A percentile compares a stretch with the other conserved stretches of the same genome.
phyloP scores from a whole-genome alignment of 2,888 invertebrate species.

The Nasonia oneida region DNA sequence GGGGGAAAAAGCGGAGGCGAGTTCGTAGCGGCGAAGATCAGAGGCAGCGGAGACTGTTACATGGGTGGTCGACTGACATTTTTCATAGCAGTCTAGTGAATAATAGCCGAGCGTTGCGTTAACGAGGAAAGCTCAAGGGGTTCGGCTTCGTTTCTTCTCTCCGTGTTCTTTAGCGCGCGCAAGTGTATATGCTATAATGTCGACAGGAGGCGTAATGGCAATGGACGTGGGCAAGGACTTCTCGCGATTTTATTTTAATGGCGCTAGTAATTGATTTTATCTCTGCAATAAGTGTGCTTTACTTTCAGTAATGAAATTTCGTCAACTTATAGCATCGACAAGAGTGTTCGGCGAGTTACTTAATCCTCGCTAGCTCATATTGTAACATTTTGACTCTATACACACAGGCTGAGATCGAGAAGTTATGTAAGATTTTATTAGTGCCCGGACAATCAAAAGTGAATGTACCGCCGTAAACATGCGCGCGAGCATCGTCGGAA shows the following conservation, averaged over 20 bases:
- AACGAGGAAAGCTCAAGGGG: not conserved
- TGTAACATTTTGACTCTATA: not conserved
- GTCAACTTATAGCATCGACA: too few species aligned
- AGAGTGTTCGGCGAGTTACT: too few species aligned
- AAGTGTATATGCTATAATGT: not conserved
- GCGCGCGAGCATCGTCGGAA: not conserved
- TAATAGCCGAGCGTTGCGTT: constrained; percentile 19
- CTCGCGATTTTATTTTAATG: not conserved
- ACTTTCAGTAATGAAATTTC: too few species aligned
- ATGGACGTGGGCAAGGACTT: constrained; percentile 14
- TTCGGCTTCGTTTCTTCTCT: not conserved
- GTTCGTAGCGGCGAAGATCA: constrained; percentile 1
- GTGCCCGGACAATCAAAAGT: not conserved
- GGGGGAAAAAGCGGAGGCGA: not conserved
- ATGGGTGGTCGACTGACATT: not conserved
- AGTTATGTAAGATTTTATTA: not conserved
- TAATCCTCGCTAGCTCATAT: not conserved
- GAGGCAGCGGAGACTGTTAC: not conserved
- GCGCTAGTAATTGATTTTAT: not conserved
- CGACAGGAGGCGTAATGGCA: not conserved
- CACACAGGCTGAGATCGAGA: not conserved
- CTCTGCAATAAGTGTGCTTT: not conserved
- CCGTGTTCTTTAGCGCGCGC: not conserved
- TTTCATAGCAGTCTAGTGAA: not conserved
- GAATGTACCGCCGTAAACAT: not conserved